phyloP scores from a whole-genome alignment of 2,113 vertebrate species.

The Ochotona curzoniae region DNA sequence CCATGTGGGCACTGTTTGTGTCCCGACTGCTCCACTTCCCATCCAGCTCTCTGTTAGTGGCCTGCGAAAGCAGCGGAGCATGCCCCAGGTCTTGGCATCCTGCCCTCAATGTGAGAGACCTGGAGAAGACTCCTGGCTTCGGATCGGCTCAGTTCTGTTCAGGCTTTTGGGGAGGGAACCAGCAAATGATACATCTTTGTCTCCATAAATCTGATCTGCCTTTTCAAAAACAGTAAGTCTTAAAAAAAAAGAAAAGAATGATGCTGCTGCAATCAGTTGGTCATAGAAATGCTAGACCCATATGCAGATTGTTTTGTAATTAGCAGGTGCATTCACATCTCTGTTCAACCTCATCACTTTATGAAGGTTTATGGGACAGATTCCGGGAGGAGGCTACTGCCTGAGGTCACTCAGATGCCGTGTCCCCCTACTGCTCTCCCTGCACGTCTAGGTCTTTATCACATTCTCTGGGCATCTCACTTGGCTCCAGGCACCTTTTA shows the following conservation, averaged over 20 bases:
- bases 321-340: neutral
- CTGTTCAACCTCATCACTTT: neutral
- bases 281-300: neutral
- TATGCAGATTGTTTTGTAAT: neutral
- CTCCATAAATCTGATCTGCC: neutral
- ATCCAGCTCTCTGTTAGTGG: too few relatives aligned
- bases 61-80: too few relatives aligned
- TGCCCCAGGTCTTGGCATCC: too few relatives aligned
- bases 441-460: neutral
- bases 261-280: too few relatives aligned
- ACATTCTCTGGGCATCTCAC: neutral
- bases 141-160: too few relatives aligned
- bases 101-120: too few relatives aligned
- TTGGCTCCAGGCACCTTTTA: neutral
- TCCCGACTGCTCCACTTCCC: too few relatives aligned
- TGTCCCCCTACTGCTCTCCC: neutral
- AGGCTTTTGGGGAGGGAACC: too few relatives aligned
- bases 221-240: neutral
- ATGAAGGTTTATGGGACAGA: neutral
- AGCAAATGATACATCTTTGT: too few relatives aligned
- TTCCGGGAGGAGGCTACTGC: neutral
- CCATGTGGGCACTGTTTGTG: too few relatives aligned
- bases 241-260: too few relatives aligned
- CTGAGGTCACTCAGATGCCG: neutral
- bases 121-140: too few relatives aligned